Base-by-base conservation (phyloP, 2,113 vertebrate genomes). In the Cervus canadensis region DNA sequence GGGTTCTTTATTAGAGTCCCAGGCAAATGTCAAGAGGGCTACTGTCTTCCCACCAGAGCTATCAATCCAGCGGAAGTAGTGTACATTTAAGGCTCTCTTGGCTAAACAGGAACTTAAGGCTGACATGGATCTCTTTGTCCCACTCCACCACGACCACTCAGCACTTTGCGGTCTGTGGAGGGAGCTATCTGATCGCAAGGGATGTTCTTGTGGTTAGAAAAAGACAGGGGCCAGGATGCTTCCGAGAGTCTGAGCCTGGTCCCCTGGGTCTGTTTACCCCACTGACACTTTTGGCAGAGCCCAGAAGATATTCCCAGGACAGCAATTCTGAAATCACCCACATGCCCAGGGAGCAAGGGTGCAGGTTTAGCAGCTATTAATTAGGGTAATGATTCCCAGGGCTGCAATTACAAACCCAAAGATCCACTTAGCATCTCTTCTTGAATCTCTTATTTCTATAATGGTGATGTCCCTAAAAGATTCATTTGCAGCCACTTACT, bases 341-440 rank as follows among this genome's bases (percentile, higher is more conserved):
- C 90, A 98, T 95, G 97, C 87, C 97, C 57, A 54, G 96, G 96
- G 95, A 97, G 21, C 97, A 98, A 98, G 98, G 98, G 99, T 98
- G 98, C 96, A 98, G 99, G 98, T 99, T 96, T 99, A 99, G 97
- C 76, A 97, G 98, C 99, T 99, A 99, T 99, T 99, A 99, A 99
- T 99, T 99, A 99, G 99, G 98, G 98, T 99, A 99, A 99, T 99
- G 99, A 99, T 99, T 99, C 99, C 99, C 99, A 98, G 99, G 99
- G 98, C 99, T 99, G 99, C 99, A 99, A 99, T 99, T 99, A 99
- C 99, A 99, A 99, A 99, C 99, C 99, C 98, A 98, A 99, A 99
- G 99, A 99, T 99, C 99, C 99, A 99, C 99, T 99, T 99, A 99
- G 99, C 98, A 98, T 99, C 96, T 99, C 98, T 98, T 98, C 98